Conservation (phyloP, 2,113 vertebrate species). For the Paraplagusia blochii region DNA sequence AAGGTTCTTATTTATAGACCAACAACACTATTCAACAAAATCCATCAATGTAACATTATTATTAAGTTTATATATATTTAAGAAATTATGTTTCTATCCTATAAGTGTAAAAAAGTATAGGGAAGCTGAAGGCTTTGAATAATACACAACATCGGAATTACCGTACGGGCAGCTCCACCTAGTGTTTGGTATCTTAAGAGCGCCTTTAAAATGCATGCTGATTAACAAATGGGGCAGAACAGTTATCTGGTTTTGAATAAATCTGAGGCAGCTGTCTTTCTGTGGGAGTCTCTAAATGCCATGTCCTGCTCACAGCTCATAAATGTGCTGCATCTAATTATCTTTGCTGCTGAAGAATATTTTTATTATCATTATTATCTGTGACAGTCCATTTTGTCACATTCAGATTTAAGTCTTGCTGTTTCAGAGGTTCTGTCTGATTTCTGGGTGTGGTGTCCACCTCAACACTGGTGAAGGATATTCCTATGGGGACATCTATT, state of each 20-base stretch:
- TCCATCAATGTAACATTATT: no score
- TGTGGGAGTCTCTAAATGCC: constrained; percentile 16
- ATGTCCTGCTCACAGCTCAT: constrained; percentile 2
- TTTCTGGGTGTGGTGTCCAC: constrained; percentile 35
- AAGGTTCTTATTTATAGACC: no score
- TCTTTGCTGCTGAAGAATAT: neutral
- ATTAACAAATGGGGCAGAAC: constrained; percentile 42
- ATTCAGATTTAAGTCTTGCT: constrained; percentile 13
- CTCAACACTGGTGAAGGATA: constrained; percentile 43
- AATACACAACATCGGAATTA: constrained; percentile 31
- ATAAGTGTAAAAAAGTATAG: no score
- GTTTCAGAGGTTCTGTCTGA: constrained; percentile 5
- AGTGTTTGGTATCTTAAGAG: constrained; percentile 44
- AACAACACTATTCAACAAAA: no score
- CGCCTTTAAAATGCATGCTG: constrained; percentile 23
- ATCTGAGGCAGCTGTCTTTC: constrained; percentile 30
- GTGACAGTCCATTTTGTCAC: constrained; percentile 12
- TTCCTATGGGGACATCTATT: constrained; percentile 56
- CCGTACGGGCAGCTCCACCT: constrained; percentile 56
- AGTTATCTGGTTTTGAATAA: constrained; percentile 29
- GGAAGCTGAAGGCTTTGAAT: neutral
- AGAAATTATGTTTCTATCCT: no score
- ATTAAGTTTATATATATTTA: no score
- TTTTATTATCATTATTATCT: constrained; percentile 9
- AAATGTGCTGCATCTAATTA: constrained; percentile 9